Evolutionary conservation across 2,888 invertebrate species (phyloP).

Genomic region (Meiosimyza decipiens): DNA sequence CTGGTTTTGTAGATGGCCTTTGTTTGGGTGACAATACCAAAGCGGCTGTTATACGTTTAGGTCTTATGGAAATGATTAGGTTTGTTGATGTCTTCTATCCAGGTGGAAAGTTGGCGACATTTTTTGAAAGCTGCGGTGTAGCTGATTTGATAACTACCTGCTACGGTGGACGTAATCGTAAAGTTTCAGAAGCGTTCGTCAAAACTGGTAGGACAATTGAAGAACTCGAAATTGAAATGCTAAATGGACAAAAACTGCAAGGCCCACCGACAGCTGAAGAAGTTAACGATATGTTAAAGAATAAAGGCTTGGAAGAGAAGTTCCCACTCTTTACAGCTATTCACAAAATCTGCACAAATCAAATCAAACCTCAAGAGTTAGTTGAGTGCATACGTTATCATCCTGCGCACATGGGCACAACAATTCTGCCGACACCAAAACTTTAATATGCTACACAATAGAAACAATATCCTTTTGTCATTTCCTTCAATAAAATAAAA

Average conservation of each 20-base stretch:
- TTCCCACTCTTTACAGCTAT: conserved; percentile 97
- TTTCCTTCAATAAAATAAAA: no score
- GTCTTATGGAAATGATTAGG: conserved; percentile 99
- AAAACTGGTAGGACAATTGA: conserved; percentile 90
- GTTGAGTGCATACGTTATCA: conserved; percentile 94
- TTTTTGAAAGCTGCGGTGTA: conserved; percentile 98
- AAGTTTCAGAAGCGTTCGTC: conserved; percentile 95
- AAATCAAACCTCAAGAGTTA: conserved; percentile 81
- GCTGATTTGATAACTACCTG: conserved; percentile 99
- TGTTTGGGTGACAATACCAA: conserved; percentile 97
- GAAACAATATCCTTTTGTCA: background rate
- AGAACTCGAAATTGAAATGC: conserved; percentile 91
- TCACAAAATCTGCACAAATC: conserved; percentile 90
- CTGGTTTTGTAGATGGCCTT: conserved; percentile 97
- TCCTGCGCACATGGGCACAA: conserved; percentile 85
- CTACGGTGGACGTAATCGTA: conserved; percentile 96
- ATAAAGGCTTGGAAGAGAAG: conserved; percentile 87
- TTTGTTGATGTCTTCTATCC: conserved; percentile 95
- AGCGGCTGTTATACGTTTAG: conserved; percentile 96
- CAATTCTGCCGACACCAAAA: conserved; percentile 61
- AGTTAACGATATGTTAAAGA: conserved; percentile 93
- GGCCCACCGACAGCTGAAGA: conserved; percentile 98
- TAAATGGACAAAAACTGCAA: conserved; percentile 98
- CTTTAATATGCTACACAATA: conserved; percentile 49
- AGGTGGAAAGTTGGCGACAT: conserved; percentile 89